These are phyloP conservation scores for Drosophila putrida DNA, from an alignment of 2,888 invertebrate species.

Conservation along the genomic window DNA sequence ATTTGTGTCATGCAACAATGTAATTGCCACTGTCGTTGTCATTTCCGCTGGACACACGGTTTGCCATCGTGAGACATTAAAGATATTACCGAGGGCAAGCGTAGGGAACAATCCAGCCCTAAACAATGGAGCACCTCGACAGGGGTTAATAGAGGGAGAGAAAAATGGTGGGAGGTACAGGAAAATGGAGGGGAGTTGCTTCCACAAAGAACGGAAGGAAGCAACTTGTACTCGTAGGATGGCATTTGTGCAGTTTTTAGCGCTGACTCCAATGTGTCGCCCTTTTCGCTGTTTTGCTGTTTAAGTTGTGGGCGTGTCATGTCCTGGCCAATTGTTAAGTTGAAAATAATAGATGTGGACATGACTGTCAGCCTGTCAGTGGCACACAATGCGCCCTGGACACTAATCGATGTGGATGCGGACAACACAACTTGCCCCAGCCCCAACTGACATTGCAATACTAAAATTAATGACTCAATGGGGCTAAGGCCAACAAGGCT, in stretches of 20 bases:
- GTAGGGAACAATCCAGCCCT: conserved; percentile 24
- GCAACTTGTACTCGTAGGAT: conserved; percentile 78
- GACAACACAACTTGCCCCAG: conserved; percentile 51
- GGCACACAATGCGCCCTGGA: conserved; percentile 61
- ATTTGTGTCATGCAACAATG: conserved; percentile 85
- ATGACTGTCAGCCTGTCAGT: conserved; percentile 73
- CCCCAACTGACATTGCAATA: conserved; percentile 48
- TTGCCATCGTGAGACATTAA: conserved; percentile 64
- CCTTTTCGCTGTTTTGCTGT: conserved; percentile 27
- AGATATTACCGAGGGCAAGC: conserved; percentile 61
- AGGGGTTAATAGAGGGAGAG: neutral
- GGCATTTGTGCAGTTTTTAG: conserved; percentile 77
- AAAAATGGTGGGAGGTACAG: neutral
- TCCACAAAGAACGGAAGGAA: conserved; percentile 65
- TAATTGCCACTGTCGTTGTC: conserved; percentile 84
- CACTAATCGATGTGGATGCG: conserved; percentile 70
- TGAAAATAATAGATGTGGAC: conserved; percentile 79
- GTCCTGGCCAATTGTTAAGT: conserved; percentile 75
- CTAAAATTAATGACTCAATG: conserved; percentile 74
- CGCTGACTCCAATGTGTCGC: conserved; percentile 54
- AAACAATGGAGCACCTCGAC: conserved; percentile 33
- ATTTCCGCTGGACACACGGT: conserved; percentile 83
- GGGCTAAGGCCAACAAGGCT: conserved; percentile 37
- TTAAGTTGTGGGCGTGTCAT: conserved; percentile 61
- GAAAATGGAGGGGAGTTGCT: conserved; percentile 8